Base-by-base conservation (phyloP, 2,797 vertebrate genomes). In the Lepus oiostolus region DNA sequence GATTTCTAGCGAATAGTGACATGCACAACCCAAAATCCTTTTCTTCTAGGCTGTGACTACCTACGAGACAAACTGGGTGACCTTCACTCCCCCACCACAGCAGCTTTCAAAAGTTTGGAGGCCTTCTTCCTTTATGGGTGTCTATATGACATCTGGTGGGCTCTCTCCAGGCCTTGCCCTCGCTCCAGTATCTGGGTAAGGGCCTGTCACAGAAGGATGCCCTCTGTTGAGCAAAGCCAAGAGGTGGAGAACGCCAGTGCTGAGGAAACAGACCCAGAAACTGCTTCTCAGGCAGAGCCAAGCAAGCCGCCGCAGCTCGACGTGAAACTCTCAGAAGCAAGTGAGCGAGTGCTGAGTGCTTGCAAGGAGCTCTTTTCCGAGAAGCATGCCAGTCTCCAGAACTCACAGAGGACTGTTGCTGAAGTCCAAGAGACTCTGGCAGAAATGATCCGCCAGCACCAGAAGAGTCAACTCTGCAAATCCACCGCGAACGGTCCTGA, bases 131-230 rank as follows among this genome's bases (percentile, higher is more conserved):
- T 95, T 62, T 99, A 99, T 14, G 98, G 98, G 35, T 97, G 95
- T 22, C 97, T 99, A 28, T 99, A 99, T 54, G 97, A 99, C 19
- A 77, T 97, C 75, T 99, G 99, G 99, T 99, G 99, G 99, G 98
- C 97, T 22, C 63, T 91, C 65, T 93, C 94, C 60, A 72, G 63
- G 35, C 90, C 86, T 22, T 79, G n/a, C 60, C 70, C 85, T 7
- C 50, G 71, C 35, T 94, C 50, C 74, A 96, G 7, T 9, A 35
- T 88, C 83, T 60, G 93, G 86, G 92, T 77, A 28, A 88, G 87
- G 35, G 62, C 90, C 4, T 0, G 52, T 24, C 88, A 93, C 60
- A 62, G 74, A 35, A 85, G 65, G 58, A 84, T 83, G 22, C 60
- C 84, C 74, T 84, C 77, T 82, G 50, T 50, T 32, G 93, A 96